Conservation (phyloP, 2,797 vertebrate species). For the Sphenodon punctatus region DNA sequence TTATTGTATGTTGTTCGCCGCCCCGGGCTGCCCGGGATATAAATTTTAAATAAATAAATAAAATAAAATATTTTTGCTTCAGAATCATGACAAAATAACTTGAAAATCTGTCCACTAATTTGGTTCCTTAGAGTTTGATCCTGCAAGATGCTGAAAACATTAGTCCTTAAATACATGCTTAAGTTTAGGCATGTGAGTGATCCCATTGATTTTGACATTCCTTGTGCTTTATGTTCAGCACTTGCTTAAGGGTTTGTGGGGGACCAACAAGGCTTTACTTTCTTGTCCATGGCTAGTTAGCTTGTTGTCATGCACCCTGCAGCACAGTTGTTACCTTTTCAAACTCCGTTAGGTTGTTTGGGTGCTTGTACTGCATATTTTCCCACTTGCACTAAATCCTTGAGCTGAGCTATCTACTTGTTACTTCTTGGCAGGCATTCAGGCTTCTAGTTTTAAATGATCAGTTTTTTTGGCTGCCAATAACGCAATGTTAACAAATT, state of each 20-base stretch:
- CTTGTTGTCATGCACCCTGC: background rate
- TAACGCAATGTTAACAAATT: constrained; percentile 60
- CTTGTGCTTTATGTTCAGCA: background rate
- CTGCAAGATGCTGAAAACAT: too few species aligned
- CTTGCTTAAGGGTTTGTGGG: background rate
- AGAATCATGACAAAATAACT: too few species aligned
- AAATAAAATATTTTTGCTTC: too few species aligned
- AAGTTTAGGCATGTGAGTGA: background rate
- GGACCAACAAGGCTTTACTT: background rate
- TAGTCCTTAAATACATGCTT: too few species aligned
- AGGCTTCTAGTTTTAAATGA: constrained; percentile 31
- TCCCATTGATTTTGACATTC: background rate
- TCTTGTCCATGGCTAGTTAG: background rate
- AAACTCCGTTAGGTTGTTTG: background rate
- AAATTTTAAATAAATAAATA: too few species aligned
- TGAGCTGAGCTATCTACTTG: background rate
- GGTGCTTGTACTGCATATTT: background rate
- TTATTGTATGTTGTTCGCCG: too few species aligned
- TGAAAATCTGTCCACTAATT: too few species aligned
- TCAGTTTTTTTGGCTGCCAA: constrained; percentile 34
- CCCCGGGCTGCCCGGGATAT: too few species aligned
- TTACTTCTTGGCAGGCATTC: constrained; percentile 39
- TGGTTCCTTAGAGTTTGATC: too few species aligned
- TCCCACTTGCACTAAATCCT: background rate
- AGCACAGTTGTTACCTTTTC: background rate